phyloP scores from a whole-genome alignment of 1,140 invertebrate genomes.

The Drosophila punjabiensis region DNA sequence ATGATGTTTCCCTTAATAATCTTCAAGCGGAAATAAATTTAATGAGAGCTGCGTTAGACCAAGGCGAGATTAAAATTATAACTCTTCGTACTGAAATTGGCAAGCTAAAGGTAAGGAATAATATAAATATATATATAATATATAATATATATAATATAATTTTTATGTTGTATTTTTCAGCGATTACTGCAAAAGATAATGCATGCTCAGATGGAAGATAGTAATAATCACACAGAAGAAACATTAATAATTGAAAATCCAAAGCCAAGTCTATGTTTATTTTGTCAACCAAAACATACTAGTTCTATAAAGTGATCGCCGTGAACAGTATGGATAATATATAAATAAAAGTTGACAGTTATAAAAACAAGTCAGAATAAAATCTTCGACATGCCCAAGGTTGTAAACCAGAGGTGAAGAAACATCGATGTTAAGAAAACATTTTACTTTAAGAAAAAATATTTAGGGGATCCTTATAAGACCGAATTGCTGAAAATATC shows the following conservation, averaged over 20 bases:
- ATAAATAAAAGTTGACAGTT: neutral
- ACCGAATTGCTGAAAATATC: too few species aligned
- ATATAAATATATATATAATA: too few species aligned
- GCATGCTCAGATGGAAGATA: slow-evolving; percentile 6
- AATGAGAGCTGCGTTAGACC: slow-evolving; percentile 31
- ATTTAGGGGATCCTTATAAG: too few species aligned
- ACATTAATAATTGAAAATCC: neutral
- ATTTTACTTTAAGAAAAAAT: too few species aligned
- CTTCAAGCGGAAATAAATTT: slow-evolving; percentile 31
- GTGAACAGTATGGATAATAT: neutral
- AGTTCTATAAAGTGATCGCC: neutral
- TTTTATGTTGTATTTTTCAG: slow-evolving; percentile 4
- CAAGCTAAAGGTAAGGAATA: slow-evolving; percentile 48
- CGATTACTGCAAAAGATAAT: slow-evolving; percentile 31
- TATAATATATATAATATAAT: neutral
- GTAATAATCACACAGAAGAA: neutral
- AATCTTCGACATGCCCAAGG: too few species aligned
- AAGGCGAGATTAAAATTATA: slow-evolving; percentile 57
- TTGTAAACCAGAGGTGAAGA: too few species aligned
- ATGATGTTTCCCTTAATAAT: slow-evolving; percentile 24
- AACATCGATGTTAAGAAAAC: too few species aligned
- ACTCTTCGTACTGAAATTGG: slow-evolving; percentile 50
- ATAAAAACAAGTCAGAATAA: neutral
- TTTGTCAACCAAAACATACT: slow-evolving; percentile 16
- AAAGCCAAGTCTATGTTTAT: slow-evolving; percentile 8